Base-by-base conservation (phyloP, 2,888 invertebrate species). In the Cremastinae sp. region DNA sequence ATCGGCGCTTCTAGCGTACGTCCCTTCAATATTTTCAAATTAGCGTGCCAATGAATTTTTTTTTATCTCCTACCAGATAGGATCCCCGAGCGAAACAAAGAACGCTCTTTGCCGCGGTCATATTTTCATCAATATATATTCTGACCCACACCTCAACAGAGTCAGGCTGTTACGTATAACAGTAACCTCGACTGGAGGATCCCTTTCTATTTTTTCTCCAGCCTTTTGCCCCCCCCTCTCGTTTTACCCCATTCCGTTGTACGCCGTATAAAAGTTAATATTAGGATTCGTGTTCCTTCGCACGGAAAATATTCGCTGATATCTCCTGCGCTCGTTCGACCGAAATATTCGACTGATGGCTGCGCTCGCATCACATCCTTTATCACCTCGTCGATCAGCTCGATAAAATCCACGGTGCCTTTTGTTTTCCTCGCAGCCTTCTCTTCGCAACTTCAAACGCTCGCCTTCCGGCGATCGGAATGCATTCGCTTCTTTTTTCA, bases 101-200 rank as follows among this genome's bases (percentile, higher is more conserved):
- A 62, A 86, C 84, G 81, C 83, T 86, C 85, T 82, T 85, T 85
- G 82, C 81, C 82, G 78, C 82, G 83, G 81, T 86, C 84, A 85
- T 84, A 86, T 86, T 89, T 88, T 88, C 88, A 89, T 89, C 87
- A 87, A 89, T 89, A 88, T 78, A 89, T 89, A 88, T 78, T 75
- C 75, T 79, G 58, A 65, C 76, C 45, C 75, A 62, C 37, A 65
- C 69, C 79, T 75, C 79, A 78, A 22, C 65, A 28, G 28, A 43
- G 14, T 28, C 14, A 10, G 8, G 14, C 14, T 10, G 20, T 22
- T 14, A 47, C 58, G 43, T 49, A n/a, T n/a, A 58, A 35, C 12
- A 64, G 66, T 66, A 59, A 68, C 58, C 78, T 58, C 68, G 53
- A 45, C 56, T 66, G 28, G 53, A 53, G 51, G 65, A 65, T 82